phyloP scores from a whole-genome alignment of 2,888 invertebrate species.

The Ctenicera cuprea region DNA sequence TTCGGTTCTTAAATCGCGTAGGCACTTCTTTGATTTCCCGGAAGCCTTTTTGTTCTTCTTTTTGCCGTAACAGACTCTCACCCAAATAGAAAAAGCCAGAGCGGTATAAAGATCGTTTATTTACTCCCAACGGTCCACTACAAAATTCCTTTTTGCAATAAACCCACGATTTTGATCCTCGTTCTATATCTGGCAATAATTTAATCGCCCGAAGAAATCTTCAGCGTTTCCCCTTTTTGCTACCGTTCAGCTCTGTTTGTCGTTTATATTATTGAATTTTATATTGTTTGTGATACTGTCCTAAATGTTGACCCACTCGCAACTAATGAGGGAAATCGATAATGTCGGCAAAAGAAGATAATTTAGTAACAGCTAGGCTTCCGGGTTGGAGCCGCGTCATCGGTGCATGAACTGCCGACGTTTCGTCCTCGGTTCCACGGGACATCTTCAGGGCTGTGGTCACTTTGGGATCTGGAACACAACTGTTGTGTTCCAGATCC shows the following conservation, averaged over 20 bases:
- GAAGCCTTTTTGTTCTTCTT: constrained; percentile 13
- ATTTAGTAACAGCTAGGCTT: no score
- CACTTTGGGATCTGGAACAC: no score
- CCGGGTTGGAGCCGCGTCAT: no score
- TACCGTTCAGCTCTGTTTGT: constrained; percentile 7
- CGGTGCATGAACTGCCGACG: no score
- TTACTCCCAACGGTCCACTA: constrained; percentile 29
- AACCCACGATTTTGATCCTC: constrained; percentile 26
- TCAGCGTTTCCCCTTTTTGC: constrained; percentile 9
- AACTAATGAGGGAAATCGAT: constrained; percentile 13
- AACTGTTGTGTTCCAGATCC: no score
- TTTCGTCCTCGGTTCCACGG: no score
- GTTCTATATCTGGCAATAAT: constrained; percentile 27
- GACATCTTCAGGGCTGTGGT: no score
- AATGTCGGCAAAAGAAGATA: not conserved
- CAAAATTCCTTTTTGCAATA: constrained; percentile 26
- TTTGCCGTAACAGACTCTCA: not conserved
- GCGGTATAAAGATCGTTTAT: constrained; percentile 28
- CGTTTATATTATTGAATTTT: constrained; percentile 22
- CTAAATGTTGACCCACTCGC: constrained; percentile 13
- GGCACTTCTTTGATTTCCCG: constrained; percentile 10
- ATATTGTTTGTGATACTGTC: constrained; percentile 9
- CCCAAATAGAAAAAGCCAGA: constrained; percentile 12
- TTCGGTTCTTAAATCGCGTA: not conserved
- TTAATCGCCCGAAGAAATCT: constrained; percentile 29